A percentile compares a stretch with the other conserved stretches of the same genome.
phyloP scores from a whole-genome alignment of 2,797 vertebrate species.

The Halcyon badia region DNA sequence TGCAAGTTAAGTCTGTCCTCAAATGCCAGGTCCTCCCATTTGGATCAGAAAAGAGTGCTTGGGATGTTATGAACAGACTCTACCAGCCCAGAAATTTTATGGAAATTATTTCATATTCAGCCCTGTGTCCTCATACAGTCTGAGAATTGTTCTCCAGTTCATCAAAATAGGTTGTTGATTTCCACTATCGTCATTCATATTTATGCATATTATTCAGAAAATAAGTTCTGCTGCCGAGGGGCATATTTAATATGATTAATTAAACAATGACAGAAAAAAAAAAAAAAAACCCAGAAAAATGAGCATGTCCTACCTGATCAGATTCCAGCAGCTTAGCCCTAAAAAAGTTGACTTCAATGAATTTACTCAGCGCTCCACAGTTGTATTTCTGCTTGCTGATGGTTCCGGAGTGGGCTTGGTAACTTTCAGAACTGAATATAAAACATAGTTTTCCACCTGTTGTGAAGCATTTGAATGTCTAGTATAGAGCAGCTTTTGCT shows the following conservation, averaged over 20 bases:
- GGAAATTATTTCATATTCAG: not conserved
- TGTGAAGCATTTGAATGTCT: not conserved
- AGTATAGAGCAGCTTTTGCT: not conserved
- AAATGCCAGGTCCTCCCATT: not conserved
- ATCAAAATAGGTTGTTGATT: not conserved
- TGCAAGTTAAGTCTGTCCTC: not conserved
- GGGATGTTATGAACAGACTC: not conserved
- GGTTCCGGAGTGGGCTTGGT: not conserved
- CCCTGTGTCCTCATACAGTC: not conserved
- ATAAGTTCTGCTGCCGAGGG: not conserved
- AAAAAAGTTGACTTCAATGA: not conserved
- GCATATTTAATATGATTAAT: not conserved
- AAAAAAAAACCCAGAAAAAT: not conserved
- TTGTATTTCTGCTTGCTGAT: not conserved
- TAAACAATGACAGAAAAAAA: not conserved
- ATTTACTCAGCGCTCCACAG: fast-evolving
- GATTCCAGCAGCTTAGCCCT: not conserved
- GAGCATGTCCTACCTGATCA: not conserved
- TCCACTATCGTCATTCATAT: not conserved
- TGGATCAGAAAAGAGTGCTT: not conserved
- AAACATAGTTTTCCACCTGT: not conserved
- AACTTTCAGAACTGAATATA: not conserved
- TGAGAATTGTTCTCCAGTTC: not conserved
- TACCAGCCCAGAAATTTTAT: not conserved
- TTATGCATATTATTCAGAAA: not conserved